Conservation (phyloP, 2,888 invertebrate genomes). For the Danaus chrysippus region DNA sequence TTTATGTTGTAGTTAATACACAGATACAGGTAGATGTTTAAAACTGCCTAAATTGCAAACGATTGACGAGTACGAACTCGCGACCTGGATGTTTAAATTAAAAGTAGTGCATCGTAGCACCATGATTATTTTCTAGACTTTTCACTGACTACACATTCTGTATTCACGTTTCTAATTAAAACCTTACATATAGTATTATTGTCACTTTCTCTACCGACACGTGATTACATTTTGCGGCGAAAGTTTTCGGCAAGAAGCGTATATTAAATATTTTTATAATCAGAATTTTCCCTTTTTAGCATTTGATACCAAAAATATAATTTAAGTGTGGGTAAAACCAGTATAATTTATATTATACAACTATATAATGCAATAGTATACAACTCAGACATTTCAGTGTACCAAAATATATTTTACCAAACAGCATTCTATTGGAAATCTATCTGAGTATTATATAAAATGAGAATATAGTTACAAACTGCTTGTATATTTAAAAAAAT, state of each 20-base stretch:
- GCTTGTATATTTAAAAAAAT: no score
- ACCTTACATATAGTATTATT: conserved; percentile 23
- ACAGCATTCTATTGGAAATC: no score
- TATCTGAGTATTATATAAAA: no score
- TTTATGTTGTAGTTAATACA: no score
- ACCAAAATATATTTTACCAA: no score
- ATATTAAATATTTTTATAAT: conserved; percentile 14
- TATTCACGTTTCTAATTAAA: conserved; percentile 8
- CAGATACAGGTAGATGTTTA: no score
- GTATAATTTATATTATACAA: no score
- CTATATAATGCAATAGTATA: no score
- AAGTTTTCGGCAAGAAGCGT: conserved; percentile 27
- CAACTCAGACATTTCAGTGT: no score
- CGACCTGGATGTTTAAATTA: conserved; percentile 50
- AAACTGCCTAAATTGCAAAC: not conserved
- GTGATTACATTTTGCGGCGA: conserved; percentile 34
- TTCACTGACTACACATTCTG: not conserved
- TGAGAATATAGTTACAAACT: no score
- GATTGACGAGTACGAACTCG: conserved; percentile 9
- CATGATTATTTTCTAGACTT: conserved; percentile 10
- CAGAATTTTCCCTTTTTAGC: not conserved
- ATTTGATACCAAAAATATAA: not conserved
- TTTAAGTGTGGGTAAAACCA: no score
- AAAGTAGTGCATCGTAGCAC: conserved; percentile 16
- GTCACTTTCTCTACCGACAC: conserved; percentile 33